Base-by-base conservation (phyloP, 2,888 invertebrate species). In the Cephalotes varians region DNA sequence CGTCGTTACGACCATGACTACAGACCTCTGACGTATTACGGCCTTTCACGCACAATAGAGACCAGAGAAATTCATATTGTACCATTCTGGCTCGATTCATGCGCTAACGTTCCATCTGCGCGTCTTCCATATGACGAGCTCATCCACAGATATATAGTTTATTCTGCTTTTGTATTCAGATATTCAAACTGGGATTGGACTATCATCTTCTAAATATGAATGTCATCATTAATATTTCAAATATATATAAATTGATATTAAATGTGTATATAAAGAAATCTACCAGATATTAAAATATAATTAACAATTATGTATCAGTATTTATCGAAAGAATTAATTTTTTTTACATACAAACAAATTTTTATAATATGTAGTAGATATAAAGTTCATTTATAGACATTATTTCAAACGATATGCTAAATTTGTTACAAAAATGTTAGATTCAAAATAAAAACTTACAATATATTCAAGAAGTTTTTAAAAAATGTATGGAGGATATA, bases 1-100 rank as follows among this genome's bases (percentile, higher is more conserved):
- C 86, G 85, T 88, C 88, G 87, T 91, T 91, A 88, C 82, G 86
- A 71, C 62, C 82, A 81, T 81, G 73, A 81, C 86, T 86, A 87
- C 88, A 89, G 89, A 86, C 88, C 77, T 84, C 86, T 87, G 89
- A 90, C 88, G 89, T 90, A 91, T 91, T 89, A 87, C 86, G 83
- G 81, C 72, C 54, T 84, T 82, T 69, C 76, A 37, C 76, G 82
- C 64, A 83, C 87, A 86, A 86, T 85, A 58, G 77, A 60, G 67
- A 65, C 82, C 76, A 74, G 85, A 67, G 82, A 88, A 81, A 88
- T 87, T 88, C 81, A 67, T 67, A 89, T 85, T 87, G 87, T 87
- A 82, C 82, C 60, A 37, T 40, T 79, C 80, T 81, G 65, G 44
- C 77, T 77, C 54, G 79, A 84, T 74, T 58, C 73, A 76, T 60